These are phyloP conservation scores for Sinocyclocheilus anophthalmus DNA, from an alignment of 2,113 vertebrate species.

Conservation along the genomic window DNA sequence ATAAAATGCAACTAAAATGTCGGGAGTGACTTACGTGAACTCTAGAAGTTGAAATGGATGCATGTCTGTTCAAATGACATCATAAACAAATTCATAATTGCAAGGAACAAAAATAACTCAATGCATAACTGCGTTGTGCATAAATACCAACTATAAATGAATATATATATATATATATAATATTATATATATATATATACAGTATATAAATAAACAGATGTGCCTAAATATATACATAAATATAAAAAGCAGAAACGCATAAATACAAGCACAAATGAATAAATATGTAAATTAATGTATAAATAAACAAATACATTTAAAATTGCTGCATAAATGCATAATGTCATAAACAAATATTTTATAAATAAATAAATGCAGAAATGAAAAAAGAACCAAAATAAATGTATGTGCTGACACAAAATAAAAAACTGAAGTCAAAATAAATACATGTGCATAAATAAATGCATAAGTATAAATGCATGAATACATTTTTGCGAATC, in stretches of 20 bases:
- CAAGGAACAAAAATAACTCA: background rate
- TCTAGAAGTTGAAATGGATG: background rate
- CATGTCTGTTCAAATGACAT: background rate
- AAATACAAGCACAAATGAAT: background rate
- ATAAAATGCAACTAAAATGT: background rate
- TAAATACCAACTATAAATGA: too few species aligned
- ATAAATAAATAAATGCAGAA: background rate
- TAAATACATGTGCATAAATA: background rate
- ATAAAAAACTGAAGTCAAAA: background rate
- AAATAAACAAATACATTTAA: background rate
- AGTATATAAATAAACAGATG: too few species aligned
- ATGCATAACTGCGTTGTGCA: background rate
- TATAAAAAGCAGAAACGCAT: background rate
- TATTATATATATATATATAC: too few species aligned
- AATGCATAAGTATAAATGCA: background rate
- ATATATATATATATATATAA: too few species aligned
- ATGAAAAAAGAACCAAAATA: background rate
- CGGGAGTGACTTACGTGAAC: background rate
- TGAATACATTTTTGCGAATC: background rate
- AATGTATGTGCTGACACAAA: background rate
- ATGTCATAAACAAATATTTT: background rate
- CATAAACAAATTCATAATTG: background rate
- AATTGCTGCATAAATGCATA: background rate
- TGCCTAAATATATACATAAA: background rate
- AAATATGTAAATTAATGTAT: background rate